phyloP scores from a whole-genome alignment of 2,113 vertebrate species.

The Petrocephalus microphthalmus region DNA sequence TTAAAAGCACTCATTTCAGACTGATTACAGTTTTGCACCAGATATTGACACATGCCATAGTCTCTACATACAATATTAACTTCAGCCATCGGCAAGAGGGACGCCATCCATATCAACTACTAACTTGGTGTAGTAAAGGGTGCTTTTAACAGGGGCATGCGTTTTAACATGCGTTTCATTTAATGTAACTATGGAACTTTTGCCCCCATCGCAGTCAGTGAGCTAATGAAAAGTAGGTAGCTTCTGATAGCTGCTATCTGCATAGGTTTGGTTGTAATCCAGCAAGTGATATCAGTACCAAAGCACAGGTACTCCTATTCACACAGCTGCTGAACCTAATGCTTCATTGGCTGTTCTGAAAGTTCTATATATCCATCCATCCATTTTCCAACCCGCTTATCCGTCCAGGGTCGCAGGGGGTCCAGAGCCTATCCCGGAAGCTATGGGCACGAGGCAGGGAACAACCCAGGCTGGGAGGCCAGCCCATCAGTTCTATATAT shows the following conservation, averaged over 20 bases:
- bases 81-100: not conserved
- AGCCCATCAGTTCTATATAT: too few relatives aligned
- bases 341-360: not conserved
- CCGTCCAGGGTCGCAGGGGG: too few relatives aligned
- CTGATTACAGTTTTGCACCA: not conserved
- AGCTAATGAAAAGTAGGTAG: not conserved
- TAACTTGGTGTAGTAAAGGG: not conserved
- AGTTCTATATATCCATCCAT: too few relatives aligned
- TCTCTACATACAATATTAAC: not conserved
- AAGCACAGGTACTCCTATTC: not conserved
- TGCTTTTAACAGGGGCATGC: not conserved
- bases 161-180: not conserved
- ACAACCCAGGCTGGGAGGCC: too few relatives aligned
- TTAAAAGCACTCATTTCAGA: not conserved
- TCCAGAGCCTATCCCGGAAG: too few relatives aligned
- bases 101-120: not conserved
- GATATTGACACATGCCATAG: not conserved
- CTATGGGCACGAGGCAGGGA: too few relatives aligned
- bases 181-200: not conserved
- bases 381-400: too few relatives aligned
- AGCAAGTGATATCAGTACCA: not conserved
- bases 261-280: not conserved
- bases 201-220: not conserved
- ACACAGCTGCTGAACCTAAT: not conserved
- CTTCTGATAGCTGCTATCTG: not conserved